Evolutionary conservation across 2,113 vertebrate genomes (phyloP).

Genomic region (Emydura subglobosa): DNA sequence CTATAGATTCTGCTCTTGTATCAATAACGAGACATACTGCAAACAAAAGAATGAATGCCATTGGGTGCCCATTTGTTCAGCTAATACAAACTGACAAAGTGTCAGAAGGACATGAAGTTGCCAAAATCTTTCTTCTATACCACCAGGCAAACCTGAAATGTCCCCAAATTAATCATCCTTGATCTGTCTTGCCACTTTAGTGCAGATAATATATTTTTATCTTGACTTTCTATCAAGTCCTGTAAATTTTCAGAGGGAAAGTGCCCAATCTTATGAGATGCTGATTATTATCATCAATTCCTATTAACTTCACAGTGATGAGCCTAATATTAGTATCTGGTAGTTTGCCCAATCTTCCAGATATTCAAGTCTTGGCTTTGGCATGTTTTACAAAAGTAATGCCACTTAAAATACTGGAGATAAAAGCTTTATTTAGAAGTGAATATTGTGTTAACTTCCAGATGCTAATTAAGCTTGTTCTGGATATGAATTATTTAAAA

Average conservation of each 20-base stretch:
- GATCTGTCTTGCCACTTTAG: not conserved
- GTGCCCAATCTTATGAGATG: not conserved
- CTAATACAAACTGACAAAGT: not conserved
- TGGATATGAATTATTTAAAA: constrained; percentile 61
- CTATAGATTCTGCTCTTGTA: not conserved
- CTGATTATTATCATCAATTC: not conserved
- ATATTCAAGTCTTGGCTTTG: constrained; percentile 55
- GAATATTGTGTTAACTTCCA: constrained; percentile 58
- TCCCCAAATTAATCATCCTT: not conserved
- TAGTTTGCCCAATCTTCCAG: constrained; percentile 46
- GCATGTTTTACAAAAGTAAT: constrained; percentile 69
- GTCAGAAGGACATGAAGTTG: not conserved
- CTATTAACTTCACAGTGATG: constrained; percentile 12
- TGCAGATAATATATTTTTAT: not conserved
- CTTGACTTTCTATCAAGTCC: not conserved
- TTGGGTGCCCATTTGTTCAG: not conserved
- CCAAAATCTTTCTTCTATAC: not conserved
- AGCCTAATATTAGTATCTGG: not conserved
- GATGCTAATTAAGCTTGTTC: constrained; percentile 58
- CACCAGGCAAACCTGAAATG: not conserved
- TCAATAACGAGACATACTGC: not conserved
- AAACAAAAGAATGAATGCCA: not conserved
- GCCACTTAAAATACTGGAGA: constrained; percentile 70
- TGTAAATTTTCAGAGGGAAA: not conserved
- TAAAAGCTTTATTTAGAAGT: constrained; percentile 64